phyloP scores from a whole-genome alignment of 2,797 vertebrate genomes.

The Melanotaenia boesemani region DNA sequence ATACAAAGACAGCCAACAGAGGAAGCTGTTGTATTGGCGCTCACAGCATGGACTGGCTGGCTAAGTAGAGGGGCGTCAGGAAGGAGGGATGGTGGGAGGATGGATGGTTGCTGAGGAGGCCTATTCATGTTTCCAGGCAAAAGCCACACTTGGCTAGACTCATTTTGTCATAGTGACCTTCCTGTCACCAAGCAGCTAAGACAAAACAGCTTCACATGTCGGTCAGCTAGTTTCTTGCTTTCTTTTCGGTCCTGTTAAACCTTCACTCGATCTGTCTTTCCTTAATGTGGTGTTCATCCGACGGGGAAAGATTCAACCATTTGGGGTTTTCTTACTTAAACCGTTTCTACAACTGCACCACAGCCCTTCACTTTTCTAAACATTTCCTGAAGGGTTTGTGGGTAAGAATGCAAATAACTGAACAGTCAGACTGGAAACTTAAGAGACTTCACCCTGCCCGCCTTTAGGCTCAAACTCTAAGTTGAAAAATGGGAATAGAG shows the following conservation, averaged over 20 bases:
- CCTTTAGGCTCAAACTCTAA: too few relatives aligned
- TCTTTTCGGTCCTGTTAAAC: constrained; percentile 17
- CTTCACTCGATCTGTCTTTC: constrained; percentile 2
- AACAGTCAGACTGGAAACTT: background rate
- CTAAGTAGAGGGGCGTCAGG: constrained; percentile 44
- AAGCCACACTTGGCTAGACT: constrained; percentile 54
- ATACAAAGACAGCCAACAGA: constrained; percentile 79
- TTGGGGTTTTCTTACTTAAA: background rate
- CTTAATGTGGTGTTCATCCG: background rate
- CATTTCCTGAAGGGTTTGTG: background rate
- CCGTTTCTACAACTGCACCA: background rate
- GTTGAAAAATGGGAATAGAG: too few relatives aligned
- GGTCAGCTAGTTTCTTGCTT: constrained; percentile 40
- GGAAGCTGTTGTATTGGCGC: constrained; percentile 79
- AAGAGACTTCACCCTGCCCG: background rate
- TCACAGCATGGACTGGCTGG: constrained; percentile 64
- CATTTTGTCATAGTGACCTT: constrained; percentile 65
- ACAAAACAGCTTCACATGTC: constrained; percentile 55
- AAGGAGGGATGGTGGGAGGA: constrained; percentile 65
- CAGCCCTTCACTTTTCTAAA: background rate
- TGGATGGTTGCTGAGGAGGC: constrained; percentile 57
- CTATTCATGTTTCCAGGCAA: constrained; percentile 67
- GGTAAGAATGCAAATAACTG: background rate
- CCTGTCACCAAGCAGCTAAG: constrained; percentile 52
- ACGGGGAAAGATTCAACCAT: background rate